Evolutionary conservation across 2,797 vertebrate genomes (phyloP), one percentile per base, ranked within the genome.

Genomic region (Staurois parvus): DNA sequence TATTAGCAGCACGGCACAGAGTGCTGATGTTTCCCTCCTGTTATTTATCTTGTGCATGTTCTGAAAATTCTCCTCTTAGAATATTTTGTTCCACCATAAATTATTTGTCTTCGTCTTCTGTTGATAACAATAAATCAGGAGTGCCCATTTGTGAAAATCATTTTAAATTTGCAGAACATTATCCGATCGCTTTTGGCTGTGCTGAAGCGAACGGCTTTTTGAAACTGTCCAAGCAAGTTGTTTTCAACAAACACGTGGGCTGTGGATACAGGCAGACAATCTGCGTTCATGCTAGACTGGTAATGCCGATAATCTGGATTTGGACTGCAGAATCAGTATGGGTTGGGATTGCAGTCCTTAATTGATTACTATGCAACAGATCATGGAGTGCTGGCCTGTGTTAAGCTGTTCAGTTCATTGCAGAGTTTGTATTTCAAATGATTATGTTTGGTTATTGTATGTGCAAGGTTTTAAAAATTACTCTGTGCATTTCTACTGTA

Each of bases 91-190:
- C 92, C 89, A 93, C 90, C 91, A 88, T 90, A 92, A 88, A 91
- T 90, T 92, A 92, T 93, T 92, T 95, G 90, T 91, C 87, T 93
- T 92, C 88, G 90, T 91, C 91, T 91, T 91, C 84, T 84, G 89
- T 77, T 87, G 83, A 87, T 90, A 87, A 90, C 89, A 90, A 91
- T 90, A 87, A 92, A 92, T 91, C 88, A 91, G 87, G 89, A 89
- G 90, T 91, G 92, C 90, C 90, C 92, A 90, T 89, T 91, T 88
- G 87, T 89, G 88, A 91, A 89, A 94, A 91, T 90, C 90, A 89
- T 91, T 94, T 93, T 91, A 92, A 90, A 83, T 90, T 90, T 73
- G 88, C 84, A 87, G 88, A 87, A 88, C 87, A 91, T 89, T 91
- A 88, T 87, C 83, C 89, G 92, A 89, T 91, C 88, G 87, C 89